Percentiles rank a stretch among this genome's conserved stretches.
These are phyloP conservation scores for Psettodes erumei DNA, from an alignment of 2,113 vertebrate species.

Conservation along the genomic window DNA sequence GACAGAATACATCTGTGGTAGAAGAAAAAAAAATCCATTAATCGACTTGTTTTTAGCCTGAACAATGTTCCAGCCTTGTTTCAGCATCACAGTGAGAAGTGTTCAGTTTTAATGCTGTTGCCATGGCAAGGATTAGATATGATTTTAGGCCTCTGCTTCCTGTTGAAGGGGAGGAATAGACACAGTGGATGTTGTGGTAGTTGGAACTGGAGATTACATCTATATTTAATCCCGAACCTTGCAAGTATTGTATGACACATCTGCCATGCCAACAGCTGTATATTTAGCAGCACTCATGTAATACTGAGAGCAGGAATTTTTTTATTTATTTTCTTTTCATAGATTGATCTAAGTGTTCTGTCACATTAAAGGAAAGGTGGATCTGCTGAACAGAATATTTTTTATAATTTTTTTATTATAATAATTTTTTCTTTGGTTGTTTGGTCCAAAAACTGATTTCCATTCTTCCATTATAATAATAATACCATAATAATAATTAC, in stretches of 20 bases:
- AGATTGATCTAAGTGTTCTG: not conserved
- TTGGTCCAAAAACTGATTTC: no score
- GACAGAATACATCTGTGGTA: not conserved
- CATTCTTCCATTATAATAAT: no score
- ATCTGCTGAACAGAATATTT: constrained; percentile 7
- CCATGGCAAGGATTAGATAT: constrained; percentile 76
- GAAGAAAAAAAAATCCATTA: constrained; percentile 2
- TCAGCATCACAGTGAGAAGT: constrained; percentile 24
- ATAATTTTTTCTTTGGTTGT: not conserved
- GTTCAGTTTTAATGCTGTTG: constrained; percentile 66
- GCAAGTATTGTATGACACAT: constrained; percentile 65
- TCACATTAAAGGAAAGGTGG: not conserved
- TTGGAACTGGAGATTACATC: constrained; percentile 72
- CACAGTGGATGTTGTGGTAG: constrained; percentile 40
- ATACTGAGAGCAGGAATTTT: constrained; percentile 40
- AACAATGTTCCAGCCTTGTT: not conserved
- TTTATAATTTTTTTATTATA: no score
- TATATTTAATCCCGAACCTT: constrained; percentile 79
- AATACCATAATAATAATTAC: no score
- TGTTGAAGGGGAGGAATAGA: constrained; percentile 58
- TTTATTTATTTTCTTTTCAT: not conserved
- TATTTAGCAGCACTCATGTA: constrained; percentile 37
- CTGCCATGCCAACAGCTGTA: constrained; percentile 51
- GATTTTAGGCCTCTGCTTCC: constrained; percentile 65
- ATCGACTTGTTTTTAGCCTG: constrained; percentile 1